phyloP scores from a whole-genome alignment of 2,888 invertebrate species.

The Metopia argyrocephala region DNA sequence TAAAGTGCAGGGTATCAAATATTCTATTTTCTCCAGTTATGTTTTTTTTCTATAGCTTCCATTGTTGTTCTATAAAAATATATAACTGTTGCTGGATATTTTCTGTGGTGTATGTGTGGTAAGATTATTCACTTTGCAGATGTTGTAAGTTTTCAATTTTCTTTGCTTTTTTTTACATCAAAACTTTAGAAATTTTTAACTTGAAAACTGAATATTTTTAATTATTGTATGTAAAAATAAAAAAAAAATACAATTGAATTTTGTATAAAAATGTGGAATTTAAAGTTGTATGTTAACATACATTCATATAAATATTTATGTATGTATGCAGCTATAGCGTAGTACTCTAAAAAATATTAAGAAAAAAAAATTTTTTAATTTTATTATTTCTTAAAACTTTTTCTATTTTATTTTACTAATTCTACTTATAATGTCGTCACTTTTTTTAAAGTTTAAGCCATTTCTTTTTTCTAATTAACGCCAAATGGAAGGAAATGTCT shows the following conservation, averaged over 20 bases:
- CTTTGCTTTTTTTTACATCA: not conserved
- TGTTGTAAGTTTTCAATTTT: slow-evolving; percentile 42
- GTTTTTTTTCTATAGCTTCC: not conserved
- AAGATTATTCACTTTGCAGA: slow-evolving; percentile 21
- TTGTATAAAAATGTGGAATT: too few relatives aligned
- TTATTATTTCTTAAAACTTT: not conserved
- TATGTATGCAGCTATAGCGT: too few relatives aligned
- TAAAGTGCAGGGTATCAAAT: not conserved
- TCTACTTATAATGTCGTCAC: not conserved
- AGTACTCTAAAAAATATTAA: too few relatives aligned
- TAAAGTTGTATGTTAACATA: too few relatives aligned
- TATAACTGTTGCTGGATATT: not conserved
- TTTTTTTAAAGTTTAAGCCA: not conserved
- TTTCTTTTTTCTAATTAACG: not conserved
- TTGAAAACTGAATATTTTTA: not conserved
- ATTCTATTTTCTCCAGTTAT: not conserved
- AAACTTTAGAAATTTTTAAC: slow-evolving; percentile 18
- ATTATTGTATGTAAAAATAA: not conserved
- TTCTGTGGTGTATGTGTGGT: slow-evolving; percentile 4
- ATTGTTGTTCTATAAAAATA: not conserved
- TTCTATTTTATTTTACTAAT: not conserved
- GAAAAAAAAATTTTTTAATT: too few relatives aligned
- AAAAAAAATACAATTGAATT: not conserved
- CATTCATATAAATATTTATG: not conserved
- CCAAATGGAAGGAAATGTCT: not conserved